Base-by-base conservation (phyloP, 2,113 vertebrate genomes). In the Entomyzon cyanotis region DNA sequence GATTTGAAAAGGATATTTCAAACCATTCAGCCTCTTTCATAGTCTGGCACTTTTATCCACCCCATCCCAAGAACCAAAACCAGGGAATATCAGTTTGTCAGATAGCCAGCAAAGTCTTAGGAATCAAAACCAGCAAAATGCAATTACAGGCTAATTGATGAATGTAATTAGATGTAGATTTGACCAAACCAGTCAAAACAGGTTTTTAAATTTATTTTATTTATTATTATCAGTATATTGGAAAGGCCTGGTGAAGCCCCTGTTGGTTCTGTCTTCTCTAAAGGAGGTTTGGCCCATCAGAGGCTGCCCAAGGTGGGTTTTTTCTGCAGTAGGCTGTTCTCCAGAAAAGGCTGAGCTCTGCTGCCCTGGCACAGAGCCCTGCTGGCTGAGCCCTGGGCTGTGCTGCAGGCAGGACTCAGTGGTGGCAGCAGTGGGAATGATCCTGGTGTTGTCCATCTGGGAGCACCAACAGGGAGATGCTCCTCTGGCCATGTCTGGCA, bases 141-240 rank as follows among this genome's bases (percentile, higher is more conserved):
- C 87, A 94, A 87, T 96, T 95, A 49, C 81, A 71, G 62, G 60
- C 77, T 97, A 89, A 93, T 94, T 76, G 90, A 95, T 95, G 78
- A 89, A 94, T 87, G 74, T 87, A 92, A 95, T 97, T 97, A 84
- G 52, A 42, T 53, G 67, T 78, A 19, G 79, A 81, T 86, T 90
- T 88, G 84, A 95, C 91, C 94, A 39, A 39, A 39, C 39, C 39
- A 39, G 39, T 10, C 39, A 39, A 39, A 39, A 39, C 39, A 10
- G 39, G 44, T 28, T 1, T 7, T 67, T 46, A 2, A 9, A 9
- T 3, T 19, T 11, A 2, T 74, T 41, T 68, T 2, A 18, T 41
- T 68, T 2, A 18, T 44, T 2, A 10, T 39, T n/a, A 3, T 2
- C 28, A 12, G 0, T 18, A 2, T 10, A 27, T 75, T 15, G 56